phyloP scores from a whole-genome alignment of 2,113 vertebrate genomes.

The Octodon degus region DNA sequence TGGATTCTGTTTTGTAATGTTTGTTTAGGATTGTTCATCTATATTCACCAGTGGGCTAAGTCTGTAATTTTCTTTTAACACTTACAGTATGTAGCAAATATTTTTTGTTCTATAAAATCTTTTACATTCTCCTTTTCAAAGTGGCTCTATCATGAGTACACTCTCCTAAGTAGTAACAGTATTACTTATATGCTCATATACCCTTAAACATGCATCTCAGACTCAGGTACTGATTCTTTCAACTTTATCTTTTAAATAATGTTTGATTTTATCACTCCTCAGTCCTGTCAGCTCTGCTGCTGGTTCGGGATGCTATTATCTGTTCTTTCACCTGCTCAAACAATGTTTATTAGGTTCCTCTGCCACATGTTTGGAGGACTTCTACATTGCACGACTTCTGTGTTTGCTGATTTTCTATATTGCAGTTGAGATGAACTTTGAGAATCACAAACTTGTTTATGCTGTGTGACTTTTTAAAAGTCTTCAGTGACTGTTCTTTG shows the following conservation, averaged over 20 bases:
- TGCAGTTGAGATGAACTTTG: conserved; percentile 1
- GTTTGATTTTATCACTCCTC: background rate
- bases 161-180: background rate
- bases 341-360: background rate
- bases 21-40: conserved; percentile 37
- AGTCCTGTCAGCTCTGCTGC: background rate
- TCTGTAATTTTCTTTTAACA: background rate
- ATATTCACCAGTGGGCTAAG: background rate
- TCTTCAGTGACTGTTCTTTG: background rate
- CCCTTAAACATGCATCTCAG: background rate
- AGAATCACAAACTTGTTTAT: background rate
- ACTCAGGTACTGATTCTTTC: background rate
- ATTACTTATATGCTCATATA: background rate
- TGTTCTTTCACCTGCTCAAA: background rate
- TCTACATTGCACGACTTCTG: no score
- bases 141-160: background rate
- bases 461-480: background rate
- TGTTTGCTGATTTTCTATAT: background rate
- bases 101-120: conserved; percentile 36
- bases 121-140: background rate
- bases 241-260: background rate
- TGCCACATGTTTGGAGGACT: background rate
- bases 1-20: conserved; percentile 36
- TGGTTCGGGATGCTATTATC: background rate
- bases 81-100: background rate